Evolutionary conservation across 2,797 vertebrate species (phyloP).

Genomic region (Acrocephalus scirpaceus): DNA sequence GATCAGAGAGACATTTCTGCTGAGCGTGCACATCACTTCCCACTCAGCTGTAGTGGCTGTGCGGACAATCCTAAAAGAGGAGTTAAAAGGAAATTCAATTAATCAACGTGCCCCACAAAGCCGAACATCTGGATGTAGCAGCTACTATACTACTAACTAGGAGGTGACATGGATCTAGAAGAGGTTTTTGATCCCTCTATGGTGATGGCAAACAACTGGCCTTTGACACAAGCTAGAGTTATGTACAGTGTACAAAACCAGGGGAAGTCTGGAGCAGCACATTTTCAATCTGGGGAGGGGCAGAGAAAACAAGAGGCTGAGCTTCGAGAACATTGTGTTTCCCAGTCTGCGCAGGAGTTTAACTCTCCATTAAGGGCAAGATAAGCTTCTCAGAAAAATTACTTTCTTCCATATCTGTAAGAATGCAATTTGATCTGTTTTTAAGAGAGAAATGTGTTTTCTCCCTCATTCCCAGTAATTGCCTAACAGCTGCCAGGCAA

Average conservation of each 20-base stretch:
- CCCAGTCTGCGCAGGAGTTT: background rate
- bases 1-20: background rate
- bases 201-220: background rate
- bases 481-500: background rate
- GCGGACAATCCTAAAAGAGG: background rate
- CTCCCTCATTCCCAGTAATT: background rate
- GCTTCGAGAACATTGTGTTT: background rate
- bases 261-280: background rate
- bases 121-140: background rate
- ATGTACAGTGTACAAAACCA: background rate
- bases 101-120: background rate
- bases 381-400: background rate
- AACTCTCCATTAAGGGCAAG: background rate
- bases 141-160: background rate
- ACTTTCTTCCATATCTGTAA: background rate
- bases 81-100: background rate
- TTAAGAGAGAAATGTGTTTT: background rate
- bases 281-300: background rate
- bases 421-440: background rate
- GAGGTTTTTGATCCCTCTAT: fast-evolving
- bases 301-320: background rate
- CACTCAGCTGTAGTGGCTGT: background rate
- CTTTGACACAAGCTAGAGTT: background rate
- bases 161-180: background rate
- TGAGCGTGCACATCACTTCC: background rate